These are phyloP conservation scores for Caenorhabditis becei DNA, from an alignment of 2,888 invertebrate species.

Conservation along the genomic window DNA sequence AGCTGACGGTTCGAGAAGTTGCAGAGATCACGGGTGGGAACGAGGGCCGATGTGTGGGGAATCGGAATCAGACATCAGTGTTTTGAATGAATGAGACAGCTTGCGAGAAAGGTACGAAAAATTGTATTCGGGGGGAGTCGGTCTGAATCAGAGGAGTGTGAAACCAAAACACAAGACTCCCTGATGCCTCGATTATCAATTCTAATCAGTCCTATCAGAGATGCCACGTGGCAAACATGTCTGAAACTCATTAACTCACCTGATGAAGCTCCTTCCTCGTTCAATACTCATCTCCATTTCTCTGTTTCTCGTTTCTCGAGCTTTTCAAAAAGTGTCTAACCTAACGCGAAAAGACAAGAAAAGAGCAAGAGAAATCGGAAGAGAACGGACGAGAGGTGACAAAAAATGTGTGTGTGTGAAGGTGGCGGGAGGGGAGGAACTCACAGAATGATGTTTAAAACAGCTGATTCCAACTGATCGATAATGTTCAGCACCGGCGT, in stretches of 20 bases:
- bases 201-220: too few species aligned
- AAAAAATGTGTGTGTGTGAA: conserved; percentile 43
- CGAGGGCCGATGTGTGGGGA: too few species aligned
- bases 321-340: conserved; percentile 9
- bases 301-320: conserved; percentile 3
- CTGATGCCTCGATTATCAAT: too few species aligned
- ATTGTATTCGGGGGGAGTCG: too few species aligned
- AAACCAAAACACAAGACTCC: too few species aligned
- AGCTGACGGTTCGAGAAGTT: background rate
- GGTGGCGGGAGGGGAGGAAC: conserved; percentile 58
- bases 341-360: conserved; percentile 6
- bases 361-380: background rate
- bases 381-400: conserved; percentile 22
- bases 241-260: conserved; percentile 17
- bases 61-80: too few species aligned
- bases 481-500: conserved; percentile 74
- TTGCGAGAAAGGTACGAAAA: too few species aligned
- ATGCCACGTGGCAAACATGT: background rate
- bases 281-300: conserved; percentile 35
- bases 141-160: too few species aligned
- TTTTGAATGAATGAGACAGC: too few species aligned
- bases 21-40: conserved; percentile 8
- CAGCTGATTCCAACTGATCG: conserved; percentile 78
- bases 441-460: conserved; percentile 78
- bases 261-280: conserved; percentile 48